These are phyloP conservation scores for Axis porcinus DNA, from an alignment of 2,113 vertebrate species.

Conservation along the genomic window DNA sequence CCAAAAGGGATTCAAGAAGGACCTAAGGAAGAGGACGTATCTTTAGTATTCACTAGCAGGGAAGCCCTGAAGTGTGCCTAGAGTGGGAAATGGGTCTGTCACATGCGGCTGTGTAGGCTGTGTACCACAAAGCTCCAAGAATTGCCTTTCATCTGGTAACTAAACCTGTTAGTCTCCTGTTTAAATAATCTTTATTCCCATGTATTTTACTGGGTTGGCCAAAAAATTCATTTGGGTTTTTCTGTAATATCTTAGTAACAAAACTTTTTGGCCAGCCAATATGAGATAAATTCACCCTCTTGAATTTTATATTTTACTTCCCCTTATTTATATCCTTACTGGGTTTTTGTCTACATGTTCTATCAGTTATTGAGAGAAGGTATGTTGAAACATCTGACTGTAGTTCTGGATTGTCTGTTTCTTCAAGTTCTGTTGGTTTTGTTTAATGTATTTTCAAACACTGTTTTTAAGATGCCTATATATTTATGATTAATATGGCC, in stretches of 20 bases:
- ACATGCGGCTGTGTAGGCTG: background rate
- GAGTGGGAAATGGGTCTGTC: background rate
- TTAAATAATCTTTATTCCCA: background rate
- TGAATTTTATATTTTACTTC: background rate
- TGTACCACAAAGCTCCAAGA: background rate
- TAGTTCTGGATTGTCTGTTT: background rate
- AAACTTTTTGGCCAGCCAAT: background rate
- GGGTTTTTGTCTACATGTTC: background rate
- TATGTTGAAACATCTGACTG: background rate
- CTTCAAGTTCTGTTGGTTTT: background rate
- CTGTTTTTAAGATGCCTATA: background rate
- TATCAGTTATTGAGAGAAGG: background rate
- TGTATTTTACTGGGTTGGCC: background rate
- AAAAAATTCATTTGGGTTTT: background rate
- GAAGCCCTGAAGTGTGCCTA: too few relatives aligned
- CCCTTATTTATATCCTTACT: background rate
- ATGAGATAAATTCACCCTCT: background rate
- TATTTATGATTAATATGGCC: background rate
- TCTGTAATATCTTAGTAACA: background rate
- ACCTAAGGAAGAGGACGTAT: background rate
- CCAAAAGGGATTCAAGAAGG: background rate
- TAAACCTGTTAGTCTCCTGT: background rate
- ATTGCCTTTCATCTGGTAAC: background rate
- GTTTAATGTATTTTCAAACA: background rate
- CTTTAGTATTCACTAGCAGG: background rate